Evolutionary conservation across 2,797 vertebrate genomes (phyloP).

Genomic region (Rhinogobio ventralis): DNA sequence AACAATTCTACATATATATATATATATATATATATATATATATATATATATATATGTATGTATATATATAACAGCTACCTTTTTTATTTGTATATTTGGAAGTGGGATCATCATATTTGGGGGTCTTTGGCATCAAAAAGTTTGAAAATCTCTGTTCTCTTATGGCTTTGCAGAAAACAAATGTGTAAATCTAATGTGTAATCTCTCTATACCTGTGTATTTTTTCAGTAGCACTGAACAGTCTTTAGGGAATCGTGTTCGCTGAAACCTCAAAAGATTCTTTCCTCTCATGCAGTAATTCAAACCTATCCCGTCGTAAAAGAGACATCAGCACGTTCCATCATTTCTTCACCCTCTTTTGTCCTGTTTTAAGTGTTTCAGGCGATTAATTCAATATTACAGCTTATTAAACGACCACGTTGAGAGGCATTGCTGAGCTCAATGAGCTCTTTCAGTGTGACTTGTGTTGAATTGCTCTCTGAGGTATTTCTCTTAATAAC

Average conservation of each 20-base stretch:
- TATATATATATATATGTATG: too few relatives aligned
- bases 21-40: too few relatives aligned
- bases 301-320: constrained; percentile 50
- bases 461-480: background rate
- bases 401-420: constrained; percentile 19
- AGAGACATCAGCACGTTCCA: constrained; percentile 35
- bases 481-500: constrained; percentile 19
- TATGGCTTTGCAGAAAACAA: background rate
- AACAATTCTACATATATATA: too few relatives aligned
- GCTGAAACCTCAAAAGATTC: constrained; percentile 32
- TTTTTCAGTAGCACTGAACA: background rate
- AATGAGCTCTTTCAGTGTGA: background rate
- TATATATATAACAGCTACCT: too few relatives aligned
- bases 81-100: background rate
- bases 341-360: constrained; percentile 30
- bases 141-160: background rate
- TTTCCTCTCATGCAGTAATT: constrained; percentile 26
- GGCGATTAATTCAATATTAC: constrained; percentile 51
- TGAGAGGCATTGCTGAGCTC: constrained; percentile 5
- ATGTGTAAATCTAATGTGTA: too few relatives aligned
- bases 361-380: constrained; percentile 24
- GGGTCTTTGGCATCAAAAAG: background rate
- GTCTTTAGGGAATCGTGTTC: constrained; percentile 32
- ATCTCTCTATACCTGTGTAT: background rate
- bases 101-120: background rate